Percentiles rank a stretch among this genome's conserved stretches.
These are phyloP conservation scores for Nowickia ferox DNA, from an alignment of 2,888 invertebrate genomes.

Conservation along the genomic window DNA sequence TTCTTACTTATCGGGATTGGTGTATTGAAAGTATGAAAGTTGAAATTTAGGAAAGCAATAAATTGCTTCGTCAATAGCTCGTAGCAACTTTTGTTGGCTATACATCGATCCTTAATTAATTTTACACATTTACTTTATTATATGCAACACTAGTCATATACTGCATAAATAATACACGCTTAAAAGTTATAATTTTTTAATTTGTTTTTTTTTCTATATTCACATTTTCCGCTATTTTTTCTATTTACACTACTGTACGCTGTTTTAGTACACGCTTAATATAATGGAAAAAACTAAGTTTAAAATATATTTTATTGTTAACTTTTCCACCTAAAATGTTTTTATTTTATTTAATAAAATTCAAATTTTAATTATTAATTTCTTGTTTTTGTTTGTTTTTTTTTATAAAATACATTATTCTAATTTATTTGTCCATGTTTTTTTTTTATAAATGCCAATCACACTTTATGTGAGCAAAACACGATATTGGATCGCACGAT, in stretches of 20 bases:
- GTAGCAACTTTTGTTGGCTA: background rate
- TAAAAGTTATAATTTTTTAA: conserved; percentile 12
- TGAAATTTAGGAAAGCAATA: background rate
- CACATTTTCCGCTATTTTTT: background rate
- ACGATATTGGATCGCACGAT: too few species aligned
- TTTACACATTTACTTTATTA: conserved; percentile 57
- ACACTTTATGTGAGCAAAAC: too few species aligned
- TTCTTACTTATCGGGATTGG: background rate
- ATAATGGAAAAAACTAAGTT: conserved; percentile 27
- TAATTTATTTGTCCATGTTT: background rate
- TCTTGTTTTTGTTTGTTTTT: conserved; percentile 45
- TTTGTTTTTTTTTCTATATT: conserved; percentile 47
- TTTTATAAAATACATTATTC: conserved; percentile 15
- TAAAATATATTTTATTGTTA: conserved; percentile 65
- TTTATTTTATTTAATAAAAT: conserved; percentile 63
- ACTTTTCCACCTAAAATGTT: conserved; percentile 69
- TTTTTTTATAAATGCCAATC: background rate
- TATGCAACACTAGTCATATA: conserved; percentile 70
- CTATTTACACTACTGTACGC: conserved; percentile 68
- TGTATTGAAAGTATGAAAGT: background rate
- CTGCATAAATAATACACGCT: conserved; percentile 53
- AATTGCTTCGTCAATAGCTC: too few species aligned
- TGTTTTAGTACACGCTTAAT: conserved; percentile 62
- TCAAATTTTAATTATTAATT: conserved; percentile 39
- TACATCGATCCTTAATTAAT: conserved; percentile 36